Evolutionary conservation across 2,797 vertebrate species (phyloP).

Genomic region (Malurus leucopterus): DNA sequence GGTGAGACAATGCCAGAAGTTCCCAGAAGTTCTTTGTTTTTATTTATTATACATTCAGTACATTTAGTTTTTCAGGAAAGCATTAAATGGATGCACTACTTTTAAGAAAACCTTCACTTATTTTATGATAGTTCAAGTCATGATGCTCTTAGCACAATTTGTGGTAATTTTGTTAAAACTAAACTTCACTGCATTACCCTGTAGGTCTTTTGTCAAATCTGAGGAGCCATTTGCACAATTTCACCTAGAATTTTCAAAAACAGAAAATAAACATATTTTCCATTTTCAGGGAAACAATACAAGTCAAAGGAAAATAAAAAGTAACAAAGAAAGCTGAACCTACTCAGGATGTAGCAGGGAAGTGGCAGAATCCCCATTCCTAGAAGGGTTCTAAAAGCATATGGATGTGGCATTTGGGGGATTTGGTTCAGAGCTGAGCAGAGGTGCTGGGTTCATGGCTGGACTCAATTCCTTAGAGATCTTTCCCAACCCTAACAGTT

Average conservation of each 20-base stretch:
- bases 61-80: neutral
- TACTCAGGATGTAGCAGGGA: neutral
- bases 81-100: neutral
- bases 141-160: constrained; percentile 18
- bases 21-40: neutral
- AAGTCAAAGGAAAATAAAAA: accelerated
- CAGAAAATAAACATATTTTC: neutral
- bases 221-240: constrained; percentile 9
- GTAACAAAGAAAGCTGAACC: neutral
- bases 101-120: constrained; percentile 13
- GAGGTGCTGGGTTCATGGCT: neutral
- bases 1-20: neutral
- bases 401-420: neutral
- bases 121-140: neutral
- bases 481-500: neutral
- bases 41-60: neutral
- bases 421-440: neutral
- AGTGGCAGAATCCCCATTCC: neutral
- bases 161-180: constrained; percentile 27
- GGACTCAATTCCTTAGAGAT: neutral
- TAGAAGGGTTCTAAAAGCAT: neutral
- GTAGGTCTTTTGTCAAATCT: neutral
- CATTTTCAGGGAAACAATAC: neutral
- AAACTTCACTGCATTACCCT: neutral
- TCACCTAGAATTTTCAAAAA: constrained; percentile 4